Evolutionary conservation across 1,140 invertebrate genomes (phyloP).

Genomic region (Drosophila triauraria): DNA sequence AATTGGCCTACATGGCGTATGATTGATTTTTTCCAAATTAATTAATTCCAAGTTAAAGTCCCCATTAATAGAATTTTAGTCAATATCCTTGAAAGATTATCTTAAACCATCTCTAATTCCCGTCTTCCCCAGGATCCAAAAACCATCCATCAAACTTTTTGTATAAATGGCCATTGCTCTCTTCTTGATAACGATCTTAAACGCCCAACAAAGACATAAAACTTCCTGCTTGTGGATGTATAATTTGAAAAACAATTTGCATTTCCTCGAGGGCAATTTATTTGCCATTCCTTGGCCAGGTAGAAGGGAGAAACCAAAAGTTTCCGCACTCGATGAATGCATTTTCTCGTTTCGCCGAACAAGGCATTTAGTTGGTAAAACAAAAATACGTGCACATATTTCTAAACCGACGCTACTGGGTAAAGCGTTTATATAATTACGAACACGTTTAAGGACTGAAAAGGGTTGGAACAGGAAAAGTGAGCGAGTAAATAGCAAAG

Average conservation of each 20-base stretch:
- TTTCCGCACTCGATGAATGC: slow-evolving; percentile 37
- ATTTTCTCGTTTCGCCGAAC: slow-evolving; percentile 23
- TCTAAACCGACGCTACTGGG: slow-evolving; percentile 10
- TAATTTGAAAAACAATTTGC: slow-evolving; percentile 50
- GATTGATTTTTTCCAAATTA: too few relatives aligned
- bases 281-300: slow-evolving; percentile 18
- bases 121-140: background rate
- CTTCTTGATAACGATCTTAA: slow-evolving; percentile 24
- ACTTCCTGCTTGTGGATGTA: slow-evolving; percentile 38
- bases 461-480: slow-evolving; percentile 15
- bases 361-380: slow-evolving; percentile 46
- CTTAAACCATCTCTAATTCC: background rate
- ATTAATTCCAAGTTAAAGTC: background rate
- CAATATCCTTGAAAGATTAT: background rate
- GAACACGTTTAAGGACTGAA: slow-evolving; percentile 27
- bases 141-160: slow-evolving; percentile 8
- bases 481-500: slow-evolving; percentile 43
- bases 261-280: slow-evolving; percentile 41
- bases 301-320: slow-evolving; percentile 27
- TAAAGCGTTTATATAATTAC: slow-evolving; percentile 63
- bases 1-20: too few relatives aligned
- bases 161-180: background rate
- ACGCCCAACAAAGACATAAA: slow-evolving; percentile 34
- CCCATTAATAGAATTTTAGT: background rate
- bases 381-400: slow-evolving; percentile 50